These are phyloP conservation scores for Sympetrum striolatum DNA, from an alignment of 2,888 invertebrate genomes.

Conservation along the genomic window DNA sequence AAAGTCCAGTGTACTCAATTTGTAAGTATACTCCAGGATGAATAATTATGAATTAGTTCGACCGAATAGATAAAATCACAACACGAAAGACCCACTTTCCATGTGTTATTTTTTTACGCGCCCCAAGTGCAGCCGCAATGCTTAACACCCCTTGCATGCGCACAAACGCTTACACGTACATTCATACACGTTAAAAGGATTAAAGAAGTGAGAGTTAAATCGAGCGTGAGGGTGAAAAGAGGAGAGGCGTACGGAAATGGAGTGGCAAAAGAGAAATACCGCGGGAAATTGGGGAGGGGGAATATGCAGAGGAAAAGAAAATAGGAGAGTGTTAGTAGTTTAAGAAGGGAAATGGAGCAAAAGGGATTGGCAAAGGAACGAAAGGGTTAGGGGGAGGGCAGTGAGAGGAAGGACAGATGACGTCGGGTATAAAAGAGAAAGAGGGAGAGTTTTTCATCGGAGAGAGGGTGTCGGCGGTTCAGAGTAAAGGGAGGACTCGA, in stretches of 20 bases:
- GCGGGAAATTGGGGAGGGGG: background rate
- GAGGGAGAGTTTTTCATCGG: background rate
- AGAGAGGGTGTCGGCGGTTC: background rate
- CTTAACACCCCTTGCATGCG: background rate
- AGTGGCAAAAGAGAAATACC: conserved; percentile 10
- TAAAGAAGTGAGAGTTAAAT: conserved; percentile 5
- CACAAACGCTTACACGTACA: background rate
- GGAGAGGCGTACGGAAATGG: conserved; percentile 7
- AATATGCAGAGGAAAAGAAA: conserved; percentile 4
- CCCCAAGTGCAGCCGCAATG: too few relatives aligned
- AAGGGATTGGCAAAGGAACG: conserved; percentile 4
- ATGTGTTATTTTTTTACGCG: too few relatives aligned
- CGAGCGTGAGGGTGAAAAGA: background rate
- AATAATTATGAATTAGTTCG: too few relatives aligned
- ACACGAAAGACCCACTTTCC: too few relatives aligned
- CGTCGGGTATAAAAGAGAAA: background rate
- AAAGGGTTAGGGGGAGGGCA: background rate
- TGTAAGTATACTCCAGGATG: too few relatives aligned
- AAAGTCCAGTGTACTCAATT: too few relatives aligned
- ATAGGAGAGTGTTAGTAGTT: conserved; percentile 20
- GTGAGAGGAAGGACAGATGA: conserved; percentile 27
- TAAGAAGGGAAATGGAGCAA: conserved; percentile 37
- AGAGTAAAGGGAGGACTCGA: background rate
- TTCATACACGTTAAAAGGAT: background rate
- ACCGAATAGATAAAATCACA: too few relatives aligned